A percentile compares a stretch with the other conserved stretches of the same genome.
phyloP scores from a whole-genome alignment of 2,888 invertebrate genomes.

The Ennomos erosarius region DNA sequence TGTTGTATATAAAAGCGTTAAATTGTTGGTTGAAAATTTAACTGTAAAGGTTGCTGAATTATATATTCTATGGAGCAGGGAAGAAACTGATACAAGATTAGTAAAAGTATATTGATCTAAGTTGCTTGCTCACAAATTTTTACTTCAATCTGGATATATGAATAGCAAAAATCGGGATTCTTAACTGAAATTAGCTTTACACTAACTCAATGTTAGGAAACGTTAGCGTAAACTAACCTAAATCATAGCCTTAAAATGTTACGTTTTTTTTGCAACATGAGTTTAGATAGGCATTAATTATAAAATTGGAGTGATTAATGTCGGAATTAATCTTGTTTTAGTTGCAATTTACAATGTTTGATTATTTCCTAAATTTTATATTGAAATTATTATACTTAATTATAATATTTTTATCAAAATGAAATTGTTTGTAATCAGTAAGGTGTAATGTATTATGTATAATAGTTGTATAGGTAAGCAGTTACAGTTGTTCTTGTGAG shows the following conservation, averaged over 20 bases:
- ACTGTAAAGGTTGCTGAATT: constrained; percentile 2
- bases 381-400: too few species aligned
- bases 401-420: constrained; percentile 1
- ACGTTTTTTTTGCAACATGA: too few species aligned
- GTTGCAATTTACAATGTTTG: constrained; percentile 24
- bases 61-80: constrained; percentile 9
- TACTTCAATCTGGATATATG: not conserved
- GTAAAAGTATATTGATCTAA: too few species aligned
- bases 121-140: too few species aligned
- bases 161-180: not conserved
- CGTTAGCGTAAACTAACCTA: too few species aligned
- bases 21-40: not conserved
- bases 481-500: constrained; percentile 77
- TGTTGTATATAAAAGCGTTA: constrained; percentile 17
- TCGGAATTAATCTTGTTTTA: not conserved
- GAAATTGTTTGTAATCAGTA: constrained; percentile 42
- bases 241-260: too few species aligned
- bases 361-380: constrained; percentile 19
- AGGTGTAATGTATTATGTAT: constrained; percentile 48
- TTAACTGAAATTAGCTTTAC: too few species aligned
- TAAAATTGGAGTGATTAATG: too few species aligned
- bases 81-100: not conserved
- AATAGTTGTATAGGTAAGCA: constrained; percentile 68
- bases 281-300: too few species aligned
- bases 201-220: too few species aligned